phyloP scores from a whole-genome alignment of 2,888 invertebrate species.

The Acrobasis suavella region DNA sequence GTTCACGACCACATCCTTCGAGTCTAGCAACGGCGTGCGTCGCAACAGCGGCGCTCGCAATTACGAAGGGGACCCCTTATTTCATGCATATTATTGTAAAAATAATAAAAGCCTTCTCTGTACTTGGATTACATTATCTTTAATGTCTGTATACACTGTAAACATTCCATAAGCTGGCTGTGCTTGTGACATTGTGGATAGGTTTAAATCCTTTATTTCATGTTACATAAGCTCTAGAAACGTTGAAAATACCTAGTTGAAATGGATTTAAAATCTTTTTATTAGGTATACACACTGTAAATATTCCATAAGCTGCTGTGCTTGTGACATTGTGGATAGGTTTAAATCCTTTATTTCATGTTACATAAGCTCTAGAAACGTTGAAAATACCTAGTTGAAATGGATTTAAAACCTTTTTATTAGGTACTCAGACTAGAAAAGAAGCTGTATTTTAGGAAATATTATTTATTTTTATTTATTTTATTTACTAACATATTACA shows the following conservation, averaged over 20 bases:
- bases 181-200: constrained; percentile 50
- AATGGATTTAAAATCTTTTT: not conserved
- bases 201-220: constrained; percentile 22
- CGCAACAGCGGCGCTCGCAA: too few species aligned
- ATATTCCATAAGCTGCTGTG: constrained; percentile 49
- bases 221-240: constrained; percentile 1
- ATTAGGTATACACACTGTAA: constrained; percentile 52
- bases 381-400: not conserved
- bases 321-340: constrained; percentile 49
- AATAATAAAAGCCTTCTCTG: constrained; percentile 31
- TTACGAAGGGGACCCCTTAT: too few species aligned
- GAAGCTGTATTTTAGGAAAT: too few species aligned
- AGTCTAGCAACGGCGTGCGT: too few species aligned
- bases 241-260: not conserved
- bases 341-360: constrained; percentile 22
- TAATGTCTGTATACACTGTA: constrained; percentile 48
- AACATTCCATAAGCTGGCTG: constrained; percentile 50
- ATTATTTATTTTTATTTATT: too few species aligned
- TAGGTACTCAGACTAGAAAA: not conserved
- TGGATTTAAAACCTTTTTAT: not conserved
- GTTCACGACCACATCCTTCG: too few species aligned
- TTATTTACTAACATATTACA: too few species aligned
- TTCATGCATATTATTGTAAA: too few species aligned
- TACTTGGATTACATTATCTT: constrained; percentile 37
- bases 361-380: not conserved